Evolutionary conservation across 2,888 invertebrate species (phyloP), one percentile per base, ranked within the genome.

Genomic region (Diaphora mendica): DNA sequence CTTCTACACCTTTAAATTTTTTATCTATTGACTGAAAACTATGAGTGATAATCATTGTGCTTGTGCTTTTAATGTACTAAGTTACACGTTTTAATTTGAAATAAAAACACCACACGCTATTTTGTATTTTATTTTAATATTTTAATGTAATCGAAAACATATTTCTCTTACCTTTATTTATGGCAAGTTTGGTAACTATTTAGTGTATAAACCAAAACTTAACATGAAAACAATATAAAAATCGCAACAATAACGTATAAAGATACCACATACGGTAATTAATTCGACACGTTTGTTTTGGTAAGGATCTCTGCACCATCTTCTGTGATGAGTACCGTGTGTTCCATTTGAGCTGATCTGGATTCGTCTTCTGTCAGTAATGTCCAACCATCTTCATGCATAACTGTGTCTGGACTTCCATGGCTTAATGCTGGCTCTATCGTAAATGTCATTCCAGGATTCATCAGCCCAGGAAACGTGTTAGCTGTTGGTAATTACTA

Each of bases 311-410:
- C 98, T 44, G 94, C 97, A 0, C 99, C 98, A 77, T 94, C 85
- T 8, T 97, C 96, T 1, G 98, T 99, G 51, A 99, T 97, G 0
- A 99, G 95, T 72, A 99, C 96, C 0, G 99, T 99, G 89, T 99
- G 99, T 92, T 99, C 99, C 83, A 97, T 97, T 92, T 99, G 99
- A 1, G 99, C 99, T 5, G 98, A 97, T 82, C 99, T 96, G 0
- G 98, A 96, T 78, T 97, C 96, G 88, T 99, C 99, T 35, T 96
- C 91, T 0, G 98, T 99, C 0, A 98, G 96, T 0, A 98, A 98
- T 0, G 99, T 99, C 99, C 99, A 99, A 0, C 98, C 97, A 90
- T 99, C 99, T 71, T 97, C 97, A 26, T 98, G 95, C 76, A 98
- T 95, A 39, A 96, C 96, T 3, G 98, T 96, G 73, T 97, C 95